Evolutionary conservation across 92 coral and sea anemone genomes (phyloP), one percentile per base, ranked within the genome.

Genomic region (Siderastrea siderea): DNA sequence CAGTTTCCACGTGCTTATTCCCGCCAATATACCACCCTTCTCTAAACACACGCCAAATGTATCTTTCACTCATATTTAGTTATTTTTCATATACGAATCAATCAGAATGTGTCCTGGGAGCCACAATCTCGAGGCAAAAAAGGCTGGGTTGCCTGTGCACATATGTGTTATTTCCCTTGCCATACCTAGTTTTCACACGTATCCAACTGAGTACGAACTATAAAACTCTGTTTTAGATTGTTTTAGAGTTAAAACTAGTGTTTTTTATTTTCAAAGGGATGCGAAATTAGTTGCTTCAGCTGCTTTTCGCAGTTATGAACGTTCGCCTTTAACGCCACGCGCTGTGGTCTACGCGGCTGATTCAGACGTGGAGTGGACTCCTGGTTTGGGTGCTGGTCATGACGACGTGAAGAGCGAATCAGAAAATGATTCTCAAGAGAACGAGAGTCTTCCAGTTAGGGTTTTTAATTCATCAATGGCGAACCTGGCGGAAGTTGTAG

Each of bases 341-440:
- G 13, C 6, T 59, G 38, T 26, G 38, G 38, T 77, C 57, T 2
- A 38, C 3, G 70, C 47, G 43, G 26, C 16, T 13, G 54, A 77
- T 45, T 60, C 82, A 75, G 84, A 86, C 70, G 26, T 14, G 38
- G 73, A 83, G 57, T 89, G 89, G 85, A 83, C 92, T 62, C 91
- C 82, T 51, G 72, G 80, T 53, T 57, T 68, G 43, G 47, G 75
- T 55, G 63, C 77, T 14, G 71, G 60, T 6, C 80, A 38, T 58
- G 68, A 79, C 8, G 48, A 45, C 16, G 52, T 59, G 71, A 54
- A 80, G 69, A 77, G 82, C 26, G 70, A 62, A 14, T 45, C 54
- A 3, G 82, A 60, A 17, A 6, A 38, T 47, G 82, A 77, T 43
- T 77, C 13, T n/a, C 5, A 13, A 5, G 54, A 2, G 69, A 59